Conservation (phyloP, 2,888 invertebrate genomes). For the Opisthograptis luteolata region DNA sequence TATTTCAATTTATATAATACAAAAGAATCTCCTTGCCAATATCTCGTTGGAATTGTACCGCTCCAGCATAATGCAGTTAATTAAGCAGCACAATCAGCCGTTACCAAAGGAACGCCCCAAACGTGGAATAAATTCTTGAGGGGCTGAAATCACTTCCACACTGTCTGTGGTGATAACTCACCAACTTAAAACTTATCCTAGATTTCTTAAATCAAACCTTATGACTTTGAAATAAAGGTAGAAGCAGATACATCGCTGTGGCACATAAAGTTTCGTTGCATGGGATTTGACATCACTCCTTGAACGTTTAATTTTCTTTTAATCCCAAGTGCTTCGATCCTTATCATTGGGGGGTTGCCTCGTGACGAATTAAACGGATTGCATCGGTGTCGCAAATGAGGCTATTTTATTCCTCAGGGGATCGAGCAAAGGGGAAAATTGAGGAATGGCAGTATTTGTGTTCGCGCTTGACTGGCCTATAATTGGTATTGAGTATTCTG, state of each 20-base stretch:
- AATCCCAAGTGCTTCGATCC: constrained; percentile 78
- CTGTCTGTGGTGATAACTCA: constrained; percentile 57
- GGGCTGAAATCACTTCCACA: constrained; percentile 67
- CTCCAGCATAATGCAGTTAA: constrained; percentile 74
- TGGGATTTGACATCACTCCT: constrained; percentile 73
- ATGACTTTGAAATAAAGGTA: constrained; percentile 14
- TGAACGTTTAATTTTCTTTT: constrained; percentile 82
- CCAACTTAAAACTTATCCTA: constrained; percentile 42
- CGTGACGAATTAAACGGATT: constrained; percentile 82
- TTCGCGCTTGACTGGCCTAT: constrained; percentile 53
- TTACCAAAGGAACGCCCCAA: constrained; percentile 80
- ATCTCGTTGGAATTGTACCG: constrained; percentile 53
- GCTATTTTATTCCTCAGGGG: constrained; percentile 77
- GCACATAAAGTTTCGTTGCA: constrained; percentile 43
- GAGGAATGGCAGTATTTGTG: constrained; percentile 60
- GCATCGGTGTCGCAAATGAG: constrained; percentile 82
- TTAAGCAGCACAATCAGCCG: constrained; percentile 79
- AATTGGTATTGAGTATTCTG: constrained; percentile 48
- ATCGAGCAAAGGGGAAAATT: constrained; percentile 54
- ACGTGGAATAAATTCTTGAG: constrained; percentile 77
- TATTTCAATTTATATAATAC: constrained; percentile 10
- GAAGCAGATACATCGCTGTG: neutral
- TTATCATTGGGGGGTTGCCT: constrained; percentile 76
- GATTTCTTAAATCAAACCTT: constrained; percentile 36
- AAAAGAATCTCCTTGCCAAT: constrained; percentile 20